Evolutionary conservation across 2,797 vertebrate genomes (phyloP), one percentile per base, ranked within the genome.

Genomic region (Antennarius maculatus): DNA sequence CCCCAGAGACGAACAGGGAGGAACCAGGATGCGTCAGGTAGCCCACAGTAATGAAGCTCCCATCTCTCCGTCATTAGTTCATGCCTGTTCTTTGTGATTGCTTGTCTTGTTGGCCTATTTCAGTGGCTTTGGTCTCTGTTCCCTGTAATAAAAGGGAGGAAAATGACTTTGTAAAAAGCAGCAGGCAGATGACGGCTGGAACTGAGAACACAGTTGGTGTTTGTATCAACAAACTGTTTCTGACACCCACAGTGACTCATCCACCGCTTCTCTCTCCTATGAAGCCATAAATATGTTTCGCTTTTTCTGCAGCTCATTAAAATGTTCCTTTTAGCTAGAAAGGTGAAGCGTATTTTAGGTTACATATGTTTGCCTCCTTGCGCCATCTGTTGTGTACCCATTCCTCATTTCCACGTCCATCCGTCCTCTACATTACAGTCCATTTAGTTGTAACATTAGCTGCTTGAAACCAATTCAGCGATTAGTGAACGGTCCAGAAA

Each of bases 171-270:
- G 58, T 65, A 27, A 77, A 69, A 76, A 71, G 16, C 58, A 61
- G 54, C 61, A 49, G 51, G 61, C 51, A 60, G 48, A 71, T 61
- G 60, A 76, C 55, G 55, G 56, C 46, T 37, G 59, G 39, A 66
- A 58, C 51, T 47, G 31, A 42, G 46, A 63, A 61, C 1, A n/a
- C 50, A 74, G 66, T 62, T 14, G 1, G 43, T 8, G 18, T 58
- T 75, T 75, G 71, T 64, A 76, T 70, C 71, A 78, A 78, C 57
- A 82, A 82, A 81, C 53, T 76, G 80, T 83, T 80, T 68, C 63
- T 69, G 61, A 74, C 51, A 72, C 61, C 61, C 45, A 64, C n/a
- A 58, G 45, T 66, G 69, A 77, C 57, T 83, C 70, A 70, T 74
- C 50, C 6, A 10, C 14, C 18, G 7, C n/a, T 70, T 56, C 11